Percentiles rank a stretch among this genome's conserved stretches.
Conservation (phyloP, 2,888 invertebrate genomes). For the Mellilla xanthometata region DNA sequence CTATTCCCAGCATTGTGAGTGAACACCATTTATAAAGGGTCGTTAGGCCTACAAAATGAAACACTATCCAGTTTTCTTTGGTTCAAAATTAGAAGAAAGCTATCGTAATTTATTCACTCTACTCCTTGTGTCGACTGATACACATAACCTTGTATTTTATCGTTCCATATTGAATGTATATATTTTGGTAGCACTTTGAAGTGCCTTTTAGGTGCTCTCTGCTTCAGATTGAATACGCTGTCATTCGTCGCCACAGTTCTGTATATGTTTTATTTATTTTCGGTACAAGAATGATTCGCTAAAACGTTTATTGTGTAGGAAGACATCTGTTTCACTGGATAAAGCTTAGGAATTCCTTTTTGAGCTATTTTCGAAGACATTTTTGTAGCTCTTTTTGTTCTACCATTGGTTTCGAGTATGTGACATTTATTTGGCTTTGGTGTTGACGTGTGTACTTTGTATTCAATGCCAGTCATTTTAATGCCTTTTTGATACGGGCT, state of each 20-base stretch:
- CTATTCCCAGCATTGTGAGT: too few species aligned
- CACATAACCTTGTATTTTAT: neutral
- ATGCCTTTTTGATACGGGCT: constrained; percentile 5
- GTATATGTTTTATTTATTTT: constrained; percentile 37
- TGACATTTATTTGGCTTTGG: constrained; percentile 11
- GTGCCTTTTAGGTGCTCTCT: constrained; percentile 48
- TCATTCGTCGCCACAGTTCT: constrained; percentile 42
- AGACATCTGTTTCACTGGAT: constrained; percentile 26
- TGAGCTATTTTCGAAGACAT: constrained; percentile 16
- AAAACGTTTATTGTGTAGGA: constrained; percentile 37
- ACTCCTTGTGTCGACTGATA: too few species aligned
- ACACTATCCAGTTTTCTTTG: too few species aligned
- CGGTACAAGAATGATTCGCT: constrained; percentile 47
- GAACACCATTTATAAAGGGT: too few species aligned
- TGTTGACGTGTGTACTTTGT: constrained; percentile 9
- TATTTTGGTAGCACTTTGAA: constrained; percentile 49
- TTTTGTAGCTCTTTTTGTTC: constrained; percentile 9
- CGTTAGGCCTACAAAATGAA: too few species aligned
- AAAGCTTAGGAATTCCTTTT: constrained; percentile 13
- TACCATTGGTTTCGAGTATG: constrained; percentile 6
- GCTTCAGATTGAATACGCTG: constrained; percentile 46
- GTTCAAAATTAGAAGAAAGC: too few species aligned
- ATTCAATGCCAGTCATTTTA: constrained; percentile 16
- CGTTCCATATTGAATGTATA: constrained; percentile 19
- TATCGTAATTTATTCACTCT: too few species aligned